Conservation (phyloP, 2,797 vertebrate species). For the Eurystomus glaucurus region DNA sequence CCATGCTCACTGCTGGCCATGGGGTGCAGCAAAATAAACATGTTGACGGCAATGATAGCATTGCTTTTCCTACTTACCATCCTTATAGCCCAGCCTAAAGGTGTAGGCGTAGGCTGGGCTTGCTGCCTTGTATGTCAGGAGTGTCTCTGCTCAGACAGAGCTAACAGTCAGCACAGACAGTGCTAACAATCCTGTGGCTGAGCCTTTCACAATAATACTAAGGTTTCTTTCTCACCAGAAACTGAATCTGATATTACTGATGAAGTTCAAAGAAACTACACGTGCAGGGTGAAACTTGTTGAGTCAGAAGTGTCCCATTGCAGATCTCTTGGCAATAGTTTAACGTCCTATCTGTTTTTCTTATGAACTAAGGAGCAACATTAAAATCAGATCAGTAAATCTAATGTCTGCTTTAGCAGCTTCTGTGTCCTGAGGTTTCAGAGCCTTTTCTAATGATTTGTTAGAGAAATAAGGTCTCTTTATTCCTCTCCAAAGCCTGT, state of each 20-base stretch:
- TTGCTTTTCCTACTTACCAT: background rate
- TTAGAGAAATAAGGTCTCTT: background rate
- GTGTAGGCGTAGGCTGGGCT: background rate
- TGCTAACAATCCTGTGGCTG: background rate
- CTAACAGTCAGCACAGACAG: no score
- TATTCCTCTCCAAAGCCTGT: background rate
- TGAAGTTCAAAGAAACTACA: conserved; percentile 20
- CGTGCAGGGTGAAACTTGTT: background rate
- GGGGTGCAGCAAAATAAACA: background rate
- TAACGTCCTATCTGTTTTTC: conserved; percentile 10
- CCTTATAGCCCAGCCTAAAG: background rate
- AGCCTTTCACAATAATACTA: background rate
- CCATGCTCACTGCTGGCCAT: fast-evolving
- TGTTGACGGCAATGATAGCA: fast-evolving
- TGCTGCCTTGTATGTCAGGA: fast-evolving
- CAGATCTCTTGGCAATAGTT: background rate
- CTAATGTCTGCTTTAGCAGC: conserved; percentile 16
- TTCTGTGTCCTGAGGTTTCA: conserved; percentile 15
- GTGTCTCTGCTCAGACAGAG: background rate
- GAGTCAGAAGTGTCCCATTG: background rate
- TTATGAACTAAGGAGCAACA: background rate
- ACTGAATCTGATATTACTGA: background rate
- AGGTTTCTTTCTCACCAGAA: conserved; percentile 28
- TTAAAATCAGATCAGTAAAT: conserved; percentile 49
- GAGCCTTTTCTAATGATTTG: background rate